A percentile compares a stretch with the other conserved stretches of the same genome.
Conservation (phyloP, 2,113 vertebrate genomes). For the Nicator chloris region DNA sequence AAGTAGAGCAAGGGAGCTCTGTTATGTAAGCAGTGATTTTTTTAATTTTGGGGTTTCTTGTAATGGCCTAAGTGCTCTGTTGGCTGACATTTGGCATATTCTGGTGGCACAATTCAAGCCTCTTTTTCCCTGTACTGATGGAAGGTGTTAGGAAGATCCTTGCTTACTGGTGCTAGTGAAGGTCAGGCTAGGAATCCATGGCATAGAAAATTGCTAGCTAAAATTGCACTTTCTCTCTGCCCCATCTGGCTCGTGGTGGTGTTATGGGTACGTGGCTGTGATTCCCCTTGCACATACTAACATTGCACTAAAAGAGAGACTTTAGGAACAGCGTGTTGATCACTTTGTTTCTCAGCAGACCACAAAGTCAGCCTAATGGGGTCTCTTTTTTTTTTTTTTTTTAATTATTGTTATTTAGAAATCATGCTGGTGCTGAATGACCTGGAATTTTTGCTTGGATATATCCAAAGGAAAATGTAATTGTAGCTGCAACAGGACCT, state of each 20-base stretch:
- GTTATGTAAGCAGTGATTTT: background rate
- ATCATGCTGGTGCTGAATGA: constrained; percentile 60
- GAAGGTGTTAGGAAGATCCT: background rate
- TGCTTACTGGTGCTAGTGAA: constrained; percentile 51
- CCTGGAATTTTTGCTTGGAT: constrained; percentile 61
- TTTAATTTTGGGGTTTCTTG: background rate
- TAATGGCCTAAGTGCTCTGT: background rate
- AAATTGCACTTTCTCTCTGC: constrained; percentile 61
- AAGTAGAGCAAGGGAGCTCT: background rate
- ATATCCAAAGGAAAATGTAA: constrained; percentile 62
- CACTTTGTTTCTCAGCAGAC: constrained; percentile 47
- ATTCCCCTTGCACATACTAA: constrained; percentile 57
- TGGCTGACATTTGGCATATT: background rate
- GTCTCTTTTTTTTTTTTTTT: background rate
- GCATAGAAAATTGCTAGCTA: constrained; percentile 51
- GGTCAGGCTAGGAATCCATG: constrained; percentile 15
- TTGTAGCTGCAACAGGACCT: constrained; percentile 18
- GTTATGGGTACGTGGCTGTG: constrained; percentile 54
- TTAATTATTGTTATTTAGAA: constrained; percentile 54
- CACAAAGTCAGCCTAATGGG: constrained; percentile 20
- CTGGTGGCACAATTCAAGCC: background rate
- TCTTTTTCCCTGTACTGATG: background rate
- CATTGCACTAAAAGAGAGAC: constrained; percentile 63
- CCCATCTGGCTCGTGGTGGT: constrained; percentile 38
- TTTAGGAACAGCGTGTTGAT: constrained; percentile 64